Percentiles rank a stretch among this genome's conserved stretches.
These are phyloP conservation scores for Pomacea canaliculata DNA, from an alignment of 2,888 invertebrate genomes.

Conservation along the genomic window DNA sequence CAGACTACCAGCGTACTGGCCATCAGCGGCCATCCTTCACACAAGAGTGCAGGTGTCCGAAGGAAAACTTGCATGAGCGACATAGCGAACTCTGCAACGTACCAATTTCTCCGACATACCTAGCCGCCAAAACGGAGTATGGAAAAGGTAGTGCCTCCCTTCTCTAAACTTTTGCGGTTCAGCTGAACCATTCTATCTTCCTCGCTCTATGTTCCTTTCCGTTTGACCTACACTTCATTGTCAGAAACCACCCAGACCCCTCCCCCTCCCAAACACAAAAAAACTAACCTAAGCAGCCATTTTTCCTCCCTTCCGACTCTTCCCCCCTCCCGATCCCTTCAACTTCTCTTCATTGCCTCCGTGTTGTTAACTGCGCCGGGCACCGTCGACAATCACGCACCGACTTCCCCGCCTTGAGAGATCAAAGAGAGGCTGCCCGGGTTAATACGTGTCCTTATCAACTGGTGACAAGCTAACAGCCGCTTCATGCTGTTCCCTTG, in stretches of 20 bases:
- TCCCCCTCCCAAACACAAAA: neutral
- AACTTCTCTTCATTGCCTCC: neutral
- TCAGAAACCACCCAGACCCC: neutral
- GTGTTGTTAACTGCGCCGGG: neutral
- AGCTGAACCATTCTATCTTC: no score
- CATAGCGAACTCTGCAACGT: no score
- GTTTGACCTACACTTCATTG: neutral
- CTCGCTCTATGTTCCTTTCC: neutral
- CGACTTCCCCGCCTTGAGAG: neutral
- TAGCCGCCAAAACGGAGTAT: no score
- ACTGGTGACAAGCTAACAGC: constrained; percentile 6
- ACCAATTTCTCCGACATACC: no score
- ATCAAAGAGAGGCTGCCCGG: neutral
- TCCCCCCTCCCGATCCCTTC: neutral
- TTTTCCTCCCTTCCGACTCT: neutral
- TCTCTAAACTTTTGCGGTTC: no score
- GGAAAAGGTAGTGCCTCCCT: no score
- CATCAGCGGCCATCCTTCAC: no score
- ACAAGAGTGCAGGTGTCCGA: no score
- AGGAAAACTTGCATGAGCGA: no score
- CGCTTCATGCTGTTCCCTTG: neutral
- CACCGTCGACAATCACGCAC: neutral
- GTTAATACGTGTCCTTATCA: constrained; percentile 6
- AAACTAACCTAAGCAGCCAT: neutral
- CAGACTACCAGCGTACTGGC: no score